Percentiles rank a stretch among this genome's conserved stretches.
phyloP scores from a whole-genome alignment of 2,113 vertebrate species.

The Murina feae region DNA sequence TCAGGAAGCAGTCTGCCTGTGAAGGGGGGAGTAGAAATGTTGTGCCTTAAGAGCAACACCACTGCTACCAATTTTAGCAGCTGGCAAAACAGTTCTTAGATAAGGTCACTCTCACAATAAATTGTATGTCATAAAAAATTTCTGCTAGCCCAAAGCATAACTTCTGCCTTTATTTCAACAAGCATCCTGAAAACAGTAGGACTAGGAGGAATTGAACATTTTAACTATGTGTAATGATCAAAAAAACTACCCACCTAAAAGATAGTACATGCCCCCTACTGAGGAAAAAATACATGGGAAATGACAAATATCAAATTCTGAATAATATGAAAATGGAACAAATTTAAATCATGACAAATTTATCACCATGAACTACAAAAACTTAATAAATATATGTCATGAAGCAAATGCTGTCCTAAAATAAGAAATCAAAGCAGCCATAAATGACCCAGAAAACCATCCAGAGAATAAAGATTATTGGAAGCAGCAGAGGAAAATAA shows the following conservation, averaged over 20 bases:
- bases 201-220: not conserved
- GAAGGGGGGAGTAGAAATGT: rapidly evolving
- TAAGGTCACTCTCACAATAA: not conserved
- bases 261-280: not conserved
- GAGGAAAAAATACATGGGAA: not conserved
- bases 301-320: not conserved
- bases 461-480: not conserved
- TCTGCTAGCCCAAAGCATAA: not conserved
- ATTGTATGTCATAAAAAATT: not conserved
- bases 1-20: not conserved
- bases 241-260: not conserved
- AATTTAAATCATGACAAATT: not conserved
- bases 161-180: not conserved
- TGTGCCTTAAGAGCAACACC: not conserved
- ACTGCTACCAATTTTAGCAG: not conserved
- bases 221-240: not conserved
- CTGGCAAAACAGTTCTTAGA: not conserved
- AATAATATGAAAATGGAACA: not conserved
- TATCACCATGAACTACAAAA: not conserved
- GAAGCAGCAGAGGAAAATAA: not conserved
- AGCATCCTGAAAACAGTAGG: not conserved
- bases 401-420: not conserved
- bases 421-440: not conserved
- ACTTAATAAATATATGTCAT: not conserved
- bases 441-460: not conserved